Evolutionary conservation across 2,888 invertebrate species (phyloP), one percentile per base, ranked within the genome.

Genomic region (Tillus elongatus): DNA sequence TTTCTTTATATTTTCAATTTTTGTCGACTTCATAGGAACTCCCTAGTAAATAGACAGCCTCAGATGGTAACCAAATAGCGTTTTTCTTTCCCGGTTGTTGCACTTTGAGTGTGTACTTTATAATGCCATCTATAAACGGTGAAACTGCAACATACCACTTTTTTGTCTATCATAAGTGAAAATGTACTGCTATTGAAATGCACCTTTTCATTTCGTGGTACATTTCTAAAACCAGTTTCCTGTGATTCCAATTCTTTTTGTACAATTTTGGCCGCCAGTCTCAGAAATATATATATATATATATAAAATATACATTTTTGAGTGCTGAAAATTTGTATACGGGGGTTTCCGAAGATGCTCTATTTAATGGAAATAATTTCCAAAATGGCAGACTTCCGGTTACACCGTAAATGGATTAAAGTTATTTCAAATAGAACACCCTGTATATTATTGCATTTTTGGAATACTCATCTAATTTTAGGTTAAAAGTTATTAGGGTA

Each of bases 41-140:
- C n/a, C 24, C 24, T n/a, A 19, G 24, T 19, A n/a, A n/a, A 19
- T 19, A 19, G 24, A n/a, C 24, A 19, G 24, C 24, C n/a, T 19
- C 24, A 19, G 24, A 19, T 19, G 24, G 24, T 19, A 19, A 19
- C 24, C 24, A 8, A 19, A 19, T 19, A 19, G 6, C 24, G 24
- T n/a, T n/a, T 19, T 19, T 19, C 24, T 19, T 19, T 19, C 24
- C 24, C 6, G 24, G 24, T 19, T 19, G 24, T 19, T 19, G 24
- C 24, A 19, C 24, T 19, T 19, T 19, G 24, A 19, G n/a, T 19
- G 24, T 19, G 24, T 19, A n/a, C 24, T 19, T 19, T 19, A 19
- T 19, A 19, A 19, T 8, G 6, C 24, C 24, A 19, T 19, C 24
- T 19, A 19, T 19, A 19, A 19, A 19, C n/a, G 6, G 24, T n/a